Conservation (phyloP, 1,140 invertebrate genomes). For the Heterodera schachtii region DNA sequence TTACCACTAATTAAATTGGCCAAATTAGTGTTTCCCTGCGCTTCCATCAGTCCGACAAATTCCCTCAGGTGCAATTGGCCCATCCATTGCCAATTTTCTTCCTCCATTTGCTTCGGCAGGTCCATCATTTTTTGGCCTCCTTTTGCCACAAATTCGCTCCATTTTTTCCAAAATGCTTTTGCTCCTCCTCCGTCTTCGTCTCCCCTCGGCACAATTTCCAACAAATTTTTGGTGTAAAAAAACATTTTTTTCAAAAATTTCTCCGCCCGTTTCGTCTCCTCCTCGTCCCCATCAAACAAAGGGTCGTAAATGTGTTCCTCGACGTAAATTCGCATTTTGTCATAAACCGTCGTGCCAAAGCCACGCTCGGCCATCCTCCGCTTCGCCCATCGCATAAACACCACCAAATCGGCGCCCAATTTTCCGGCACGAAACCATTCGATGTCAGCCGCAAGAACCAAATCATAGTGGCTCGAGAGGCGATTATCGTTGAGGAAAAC, state of each 20-base stretch:
- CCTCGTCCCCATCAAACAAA: background rate
- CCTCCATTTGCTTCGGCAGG: background rate
- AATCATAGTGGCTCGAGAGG: background rate
- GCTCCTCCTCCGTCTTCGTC: too few species aligned
- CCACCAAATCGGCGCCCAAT: background rate
- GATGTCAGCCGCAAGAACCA: background rate
- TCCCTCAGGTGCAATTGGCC: background rate
- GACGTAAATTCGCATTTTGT: background rate
- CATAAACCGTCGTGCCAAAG: background rate
- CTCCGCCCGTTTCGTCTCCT: background rate
- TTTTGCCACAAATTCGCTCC: background rate
- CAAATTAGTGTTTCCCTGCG: too few species aligned
- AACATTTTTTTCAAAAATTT: conserved; percentile 3
- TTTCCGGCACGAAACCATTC: background rate
- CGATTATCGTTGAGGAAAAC: background rate
- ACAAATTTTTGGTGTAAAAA: background rate
- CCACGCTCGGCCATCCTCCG: background rate
- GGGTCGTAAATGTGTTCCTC: conserved; percentile 9
- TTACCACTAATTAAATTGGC: background rate
- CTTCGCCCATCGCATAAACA: background rate
- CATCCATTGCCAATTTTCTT: background rate
- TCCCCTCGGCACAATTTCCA: background rate
- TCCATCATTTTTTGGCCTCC: background rate
- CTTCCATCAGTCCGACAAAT: background rate
- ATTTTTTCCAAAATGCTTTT: background rate